These are phyloP conservation scores for Girardia tigrina DNA, from an alignment of 2,888 invertebrate species.

Conservation along the genomic window DNA sequence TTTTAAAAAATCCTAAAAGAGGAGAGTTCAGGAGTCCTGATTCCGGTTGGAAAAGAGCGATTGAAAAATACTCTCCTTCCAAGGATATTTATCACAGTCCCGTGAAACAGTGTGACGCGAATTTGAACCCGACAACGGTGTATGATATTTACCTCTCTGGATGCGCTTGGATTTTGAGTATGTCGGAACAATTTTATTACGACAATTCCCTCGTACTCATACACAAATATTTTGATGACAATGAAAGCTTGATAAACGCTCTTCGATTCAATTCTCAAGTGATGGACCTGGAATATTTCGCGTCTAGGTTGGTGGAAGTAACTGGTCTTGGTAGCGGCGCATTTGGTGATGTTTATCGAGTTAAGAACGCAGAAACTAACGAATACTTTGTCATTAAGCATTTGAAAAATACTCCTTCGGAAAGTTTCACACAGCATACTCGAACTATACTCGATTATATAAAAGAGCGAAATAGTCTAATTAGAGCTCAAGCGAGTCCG, in stretches of 20 bases:
- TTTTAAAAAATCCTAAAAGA: not conserved
- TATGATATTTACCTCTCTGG: not conserved
- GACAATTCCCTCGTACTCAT: not conserved
- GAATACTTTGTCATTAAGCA: not conserved
- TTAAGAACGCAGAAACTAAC: not conserved
- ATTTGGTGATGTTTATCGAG: not conserved
- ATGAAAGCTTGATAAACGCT: not conserved
- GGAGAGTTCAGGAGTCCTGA: not conserved
- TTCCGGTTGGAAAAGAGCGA: not conserved
- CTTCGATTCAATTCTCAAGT: not conserved
- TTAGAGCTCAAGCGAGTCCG: not conserved
- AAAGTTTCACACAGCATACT: not conserved
- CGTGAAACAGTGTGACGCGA: not conserved
- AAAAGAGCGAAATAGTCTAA: not conserved
- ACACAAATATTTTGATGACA: not conserved
- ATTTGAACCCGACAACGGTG: not conserved
- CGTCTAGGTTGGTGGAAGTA: not conserved
- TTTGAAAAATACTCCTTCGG: not conserved
- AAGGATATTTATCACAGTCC: not conserved
- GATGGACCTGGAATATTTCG: not conserved
- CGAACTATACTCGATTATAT: not conserved
- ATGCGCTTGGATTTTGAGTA: not conserved
- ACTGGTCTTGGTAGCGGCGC: conserved; percentile 1
- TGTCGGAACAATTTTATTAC: conserved; percentile 10
- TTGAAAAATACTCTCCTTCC: not conserved